Evolutionary conservation across 2,113 vertebrate species (phyloP).

Genomic region (Cephalopholis sonnerati): DNA sequence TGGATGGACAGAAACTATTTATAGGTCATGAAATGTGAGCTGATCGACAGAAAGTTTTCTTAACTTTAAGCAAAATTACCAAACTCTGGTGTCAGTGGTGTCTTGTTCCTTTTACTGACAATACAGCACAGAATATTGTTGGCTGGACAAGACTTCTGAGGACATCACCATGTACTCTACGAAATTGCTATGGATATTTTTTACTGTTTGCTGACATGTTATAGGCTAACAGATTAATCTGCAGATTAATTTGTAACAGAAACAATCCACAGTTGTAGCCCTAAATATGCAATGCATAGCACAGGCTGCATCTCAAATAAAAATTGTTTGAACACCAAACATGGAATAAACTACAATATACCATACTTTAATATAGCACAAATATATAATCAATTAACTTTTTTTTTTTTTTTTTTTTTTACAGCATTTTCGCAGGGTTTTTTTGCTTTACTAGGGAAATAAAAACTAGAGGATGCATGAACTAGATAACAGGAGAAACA

Average conservation of each 20-base stretch:
- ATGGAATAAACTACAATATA: not conserved
- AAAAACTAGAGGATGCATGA: not conserved
- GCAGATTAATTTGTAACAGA: not conserved
- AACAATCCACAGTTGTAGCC: not conserved
- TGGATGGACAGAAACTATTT: too few species aligned
- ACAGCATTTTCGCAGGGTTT: not conserved
- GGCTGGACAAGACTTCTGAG: too few species aligned
- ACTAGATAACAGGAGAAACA: not conserved
- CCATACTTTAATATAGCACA: not conserved
- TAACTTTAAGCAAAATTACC: too few species aligned
- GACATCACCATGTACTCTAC: too few species aligned
- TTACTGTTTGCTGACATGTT: too few species aligned
- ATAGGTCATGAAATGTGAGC: too few species aligned
- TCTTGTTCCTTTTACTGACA: too few species aligned
- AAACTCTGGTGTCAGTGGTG: too few species aligned
- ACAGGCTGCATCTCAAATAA: not conserved
- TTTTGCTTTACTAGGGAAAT: not conserved
- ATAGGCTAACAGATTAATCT: not conserved
- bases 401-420: slow-evolving; percentile 5
- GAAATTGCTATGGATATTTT: too few species aligned
- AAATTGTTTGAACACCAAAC: not conserved
- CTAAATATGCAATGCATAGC: not conserved
- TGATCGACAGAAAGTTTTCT: too few species aligned
- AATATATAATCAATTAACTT: not conserved
- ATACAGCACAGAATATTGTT: too few species aligned